Evolutionary conservation across 2,113 vertebrate species (phyloP).

Genomic region (Pygoscelis adeliae): DNA sequence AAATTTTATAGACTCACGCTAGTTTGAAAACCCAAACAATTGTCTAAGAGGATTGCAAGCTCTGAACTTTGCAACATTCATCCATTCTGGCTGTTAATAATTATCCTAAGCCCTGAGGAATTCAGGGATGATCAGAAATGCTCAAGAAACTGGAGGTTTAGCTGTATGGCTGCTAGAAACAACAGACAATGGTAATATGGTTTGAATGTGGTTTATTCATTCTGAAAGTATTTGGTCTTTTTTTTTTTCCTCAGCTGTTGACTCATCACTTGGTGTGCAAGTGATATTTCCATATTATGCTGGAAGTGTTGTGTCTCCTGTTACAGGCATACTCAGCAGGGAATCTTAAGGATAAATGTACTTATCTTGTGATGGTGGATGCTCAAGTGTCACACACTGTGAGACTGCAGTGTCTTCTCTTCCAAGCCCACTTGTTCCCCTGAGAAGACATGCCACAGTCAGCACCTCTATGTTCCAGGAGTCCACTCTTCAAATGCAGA

Average conservation of each 20-base stretch:
- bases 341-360: not conserved
- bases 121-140: not conserved
- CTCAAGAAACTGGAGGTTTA: not conserved
- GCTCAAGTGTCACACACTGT: not conserved
- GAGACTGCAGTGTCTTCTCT: not conserved
- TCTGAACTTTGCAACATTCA: not conserved
- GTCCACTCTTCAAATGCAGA: not conserved
- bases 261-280: not conserved
- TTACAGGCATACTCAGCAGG: not conserved
- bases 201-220: not conserved
- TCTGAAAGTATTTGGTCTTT: not conserved
- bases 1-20: not conserved
- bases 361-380: not conserved
- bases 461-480: not conserved
- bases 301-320: not conserved
- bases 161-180: not conserved
- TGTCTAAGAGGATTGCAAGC: not conserved
- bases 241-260: not conserved
- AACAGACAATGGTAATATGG: not conserved
- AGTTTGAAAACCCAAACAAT: not conserved
- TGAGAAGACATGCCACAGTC: not conserved
- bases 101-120: not conserved
- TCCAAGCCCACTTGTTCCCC: not conserved
- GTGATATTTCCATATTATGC: not conserved
- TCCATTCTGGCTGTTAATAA: not conserved